Evolutionary conservation across 2,888 invertebrate species (phyloP), one percentile per base, ranked within the genome.

Genomic region (Archips xylosteana): DNA sequence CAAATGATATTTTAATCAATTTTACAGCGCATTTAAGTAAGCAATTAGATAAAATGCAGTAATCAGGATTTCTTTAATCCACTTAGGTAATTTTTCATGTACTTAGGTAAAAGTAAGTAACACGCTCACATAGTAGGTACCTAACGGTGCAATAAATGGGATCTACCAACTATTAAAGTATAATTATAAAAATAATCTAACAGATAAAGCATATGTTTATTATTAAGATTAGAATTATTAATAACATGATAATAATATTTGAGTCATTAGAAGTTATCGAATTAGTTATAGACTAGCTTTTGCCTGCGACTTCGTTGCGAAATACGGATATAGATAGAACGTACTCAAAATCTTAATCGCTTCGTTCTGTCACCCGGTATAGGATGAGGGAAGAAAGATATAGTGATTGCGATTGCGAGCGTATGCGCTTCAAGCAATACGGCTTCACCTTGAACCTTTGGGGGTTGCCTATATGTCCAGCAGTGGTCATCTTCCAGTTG

Each of bases 211-310:
- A 4, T 3, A n/a, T 65, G 10, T 51, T 65, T 65, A 65, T 51
- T 65, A 36, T 51, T 51, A n/a, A 36, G 47, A 64, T 64, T 34
- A 64, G 32, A 34, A 8, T 32, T 63, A 62, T 62, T 62, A 42
- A 62, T 63, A 64, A n/a, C 8, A 15, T n/a, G 47, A 34, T 34
- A 10, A 1, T 10, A 15, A 51, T 15, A 13, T 8, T 34, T 51
- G 64, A 65, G 4, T 51, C 34, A 51, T 51, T 49, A 12, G 47
- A 10, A 64, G 13, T n/a, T 64, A 64, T 49, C 36, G 36, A 34
- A 15, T 15, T 51, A 49, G 36, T n/a, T 36, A 6, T 36, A 60
- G 36, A 60, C n/a, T 36, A 39, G 36, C 5, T 36, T 36, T 23
- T 23, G 0, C 23, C 23, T 23, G 23, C 23, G 23, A 23, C 23